These are phyloP conservation scores for Stomatorhinus ivindoensis DNA, from an alignment of 2,113 vertebrate genomes.

Conservation along the genomic window DNA sequence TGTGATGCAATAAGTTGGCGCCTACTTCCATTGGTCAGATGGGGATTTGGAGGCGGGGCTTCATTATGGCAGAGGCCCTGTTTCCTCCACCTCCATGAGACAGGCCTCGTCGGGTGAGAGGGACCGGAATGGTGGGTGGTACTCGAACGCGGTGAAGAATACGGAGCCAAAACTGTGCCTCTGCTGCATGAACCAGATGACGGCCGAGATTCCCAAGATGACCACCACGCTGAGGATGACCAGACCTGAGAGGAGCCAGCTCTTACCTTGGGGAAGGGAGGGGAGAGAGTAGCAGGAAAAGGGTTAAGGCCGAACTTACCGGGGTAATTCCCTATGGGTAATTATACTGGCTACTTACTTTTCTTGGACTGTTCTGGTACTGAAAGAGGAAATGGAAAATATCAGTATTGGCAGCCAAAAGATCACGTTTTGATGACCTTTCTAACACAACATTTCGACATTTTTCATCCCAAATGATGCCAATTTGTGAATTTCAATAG, in stretches of 20 bases:
- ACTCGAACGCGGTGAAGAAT: slow-evolving; percentile 57
- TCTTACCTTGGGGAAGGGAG: slow-evolving; percentile 42
- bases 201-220: slow-evolving; percentile 59
- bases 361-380: slow-evolving; percentile 31
- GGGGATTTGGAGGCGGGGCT: slow-evolving; percentile 34
- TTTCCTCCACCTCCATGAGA: slow-evolving; percentile 73
- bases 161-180: slow-evolving; percentile 47
- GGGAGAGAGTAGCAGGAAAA: slow-evolving; percentile 37
- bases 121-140: slow-evolving; percentile 57
- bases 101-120: slow-evolving; percentile 59
- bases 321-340: not conserved
- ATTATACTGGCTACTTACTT: slow-evolving; percentile 41
- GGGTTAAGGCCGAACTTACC: too few relatives aligned
- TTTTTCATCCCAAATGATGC: not conserved
- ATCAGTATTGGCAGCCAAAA: not conserved
- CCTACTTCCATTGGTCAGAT: slow-evolving; percentile 67
- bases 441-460: not conserved
- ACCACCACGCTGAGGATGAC: slow-evolving; percentile 65
- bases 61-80: slow-evolving; percentile 51
- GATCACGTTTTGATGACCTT: not conserved
- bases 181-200: slow-evolving; percentile 70
- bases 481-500: not conserved
- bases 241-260: slow-evolving; percentile 55
- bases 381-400: slow-evolving; percentile 25
- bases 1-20: slow-evolving; percentile 42